Conservation (phyloP, 2,888 invertebrate species). For the Cordilura impudica region DNA sequence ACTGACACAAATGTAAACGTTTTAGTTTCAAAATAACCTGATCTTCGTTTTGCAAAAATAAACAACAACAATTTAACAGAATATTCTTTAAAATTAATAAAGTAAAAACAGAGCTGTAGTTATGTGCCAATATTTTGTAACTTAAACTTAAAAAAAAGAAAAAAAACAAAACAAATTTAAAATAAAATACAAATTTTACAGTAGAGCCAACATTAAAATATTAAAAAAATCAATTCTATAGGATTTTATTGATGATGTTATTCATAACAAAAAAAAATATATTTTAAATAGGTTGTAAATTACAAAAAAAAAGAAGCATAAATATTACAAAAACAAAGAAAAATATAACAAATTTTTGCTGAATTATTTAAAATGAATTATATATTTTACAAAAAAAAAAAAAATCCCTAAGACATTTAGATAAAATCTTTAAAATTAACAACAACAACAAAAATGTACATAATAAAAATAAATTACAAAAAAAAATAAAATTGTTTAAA, state of each 20-base stretch:
- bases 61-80: no score
- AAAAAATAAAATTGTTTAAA: constrained; percentile 49
- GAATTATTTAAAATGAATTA: constrained; percentile 32
- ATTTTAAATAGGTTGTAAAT: constrained; percentile 65
- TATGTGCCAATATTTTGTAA: constrained; percentile 57
- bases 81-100: constrained; percentile 7
- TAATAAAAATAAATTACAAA: constrained; percentile 61
- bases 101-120: constrained; percentile 56
- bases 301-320: constrained; percentile 41
- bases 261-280: constrained; percentile 57
- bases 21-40: no score
- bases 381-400: constrained; percentile 50
- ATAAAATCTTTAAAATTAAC: constrained; percentile 58
- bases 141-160: no score
- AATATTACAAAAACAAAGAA: constrained; percentile 64
- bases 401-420: constrained; percentile 63
- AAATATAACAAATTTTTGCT: constrained; percentile 61
- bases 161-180: neutral
- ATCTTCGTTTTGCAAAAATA: no score
- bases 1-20: no score
- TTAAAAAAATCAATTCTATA: constrained; percentile 53
- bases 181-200: constrained; percentile 56
- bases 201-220: constrained; percentile 34
- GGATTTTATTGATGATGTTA: constrained; percentile 71
- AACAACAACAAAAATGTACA: constrained; percentile 45